Percentiles rank a stretch among this genome's conserved stretches.
These are phyloP conservation scores for Lynx canadensis DNA, from an alignment of 2,113 vertebrate genomes.

Conservation along the genomic window DNA sequence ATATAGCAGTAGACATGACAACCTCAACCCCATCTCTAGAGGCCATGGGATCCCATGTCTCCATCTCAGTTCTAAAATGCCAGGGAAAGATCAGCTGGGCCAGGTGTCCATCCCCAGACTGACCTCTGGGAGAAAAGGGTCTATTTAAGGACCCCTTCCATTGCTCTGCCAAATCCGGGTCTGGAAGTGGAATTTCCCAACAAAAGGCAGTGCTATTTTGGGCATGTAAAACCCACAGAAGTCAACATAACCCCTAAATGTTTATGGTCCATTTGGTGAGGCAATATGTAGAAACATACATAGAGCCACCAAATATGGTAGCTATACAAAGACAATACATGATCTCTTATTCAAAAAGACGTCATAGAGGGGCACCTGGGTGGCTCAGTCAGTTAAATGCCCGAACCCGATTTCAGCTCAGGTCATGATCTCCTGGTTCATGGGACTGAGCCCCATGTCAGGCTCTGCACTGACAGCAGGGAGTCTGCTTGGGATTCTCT, in stretches of 20 bases:
- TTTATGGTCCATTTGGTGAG: not conserved
- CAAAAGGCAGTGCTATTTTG: not conserved
- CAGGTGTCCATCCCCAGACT: not conserved
- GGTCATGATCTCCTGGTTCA: too few relatives aligned
- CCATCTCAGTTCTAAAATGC: not conserved
- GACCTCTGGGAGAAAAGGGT: rapidly evolving
- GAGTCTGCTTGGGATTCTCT: too few relatives aligned
- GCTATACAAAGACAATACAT: not conserved
- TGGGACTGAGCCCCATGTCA: too few relatives aligned
- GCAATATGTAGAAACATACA: not conserved
- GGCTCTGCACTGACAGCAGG: too few relatives aligned
- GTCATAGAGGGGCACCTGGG: not conserved
- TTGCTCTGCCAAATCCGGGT: not conserved
- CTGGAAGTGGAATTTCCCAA: not conserved
- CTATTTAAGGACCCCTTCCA: not conserved
- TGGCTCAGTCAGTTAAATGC: too few relatives aligned
- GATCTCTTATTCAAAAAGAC: not conserved
- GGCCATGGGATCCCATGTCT: not conserved
- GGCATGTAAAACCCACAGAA: not conserved
- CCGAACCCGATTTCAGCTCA: too few relatives aligned
- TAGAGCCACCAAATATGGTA: not conserved
- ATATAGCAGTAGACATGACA: not conserved
- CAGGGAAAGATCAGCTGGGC: not conserved
- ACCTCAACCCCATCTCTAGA: not conserved
- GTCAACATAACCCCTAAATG: not conserved